Conservation (phyloP, 1,140 invertebrate species). For the Pararge aegeria region DNA sequence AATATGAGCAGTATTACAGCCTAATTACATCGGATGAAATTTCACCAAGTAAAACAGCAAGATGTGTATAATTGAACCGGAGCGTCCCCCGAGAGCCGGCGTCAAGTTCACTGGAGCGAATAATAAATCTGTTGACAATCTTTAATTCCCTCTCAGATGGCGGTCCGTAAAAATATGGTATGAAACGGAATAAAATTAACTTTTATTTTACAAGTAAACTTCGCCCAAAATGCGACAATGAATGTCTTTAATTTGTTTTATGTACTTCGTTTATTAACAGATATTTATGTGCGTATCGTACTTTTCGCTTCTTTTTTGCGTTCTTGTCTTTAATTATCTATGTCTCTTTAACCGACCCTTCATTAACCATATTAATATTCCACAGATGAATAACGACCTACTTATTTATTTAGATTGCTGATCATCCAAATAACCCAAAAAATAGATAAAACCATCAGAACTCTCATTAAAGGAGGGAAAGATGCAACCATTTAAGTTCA, state of each 20-base stretch:
- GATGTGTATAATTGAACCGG: constrained; percentile 42
- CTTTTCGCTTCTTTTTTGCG: too few relatives aligned
- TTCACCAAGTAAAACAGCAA: constrained; percentile 11
- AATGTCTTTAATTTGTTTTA: background rate
- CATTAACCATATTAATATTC: too few relatives aligned
- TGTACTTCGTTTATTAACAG: background rate
- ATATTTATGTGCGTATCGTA: too few relatives aligned
- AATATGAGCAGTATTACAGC: constrained; percentile 11
- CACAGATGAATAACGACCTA: too few relatives aligned
- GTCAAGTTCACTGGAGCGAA: constrained; percentile 63
- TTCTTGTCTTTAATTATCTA: too few relatives aligned
- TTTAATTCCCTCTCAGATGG: constrained; percentile 61
- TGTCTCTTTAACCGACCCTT: too few relatives aligned
- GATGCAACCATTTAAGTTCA: too few relatives aligned
- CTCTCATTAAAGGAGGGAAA: too few relatives aligned
- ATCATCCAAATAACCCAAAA: too few relatives aligned
- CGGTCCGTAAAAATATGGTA: constrained; percentile 17
- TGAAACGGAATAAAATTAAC: constrained; percentile 7
- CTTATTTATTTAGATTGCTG: too few relatives aligned
- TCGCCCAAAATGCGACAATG: background rate
- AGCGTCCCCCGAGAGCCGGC: constrained; percentile 44
- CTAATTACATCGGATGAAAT: constrained; percentile 24
- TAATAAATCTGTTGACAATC: constrained; percentile 78
- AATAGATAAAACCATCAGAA: too few relatives aligned
- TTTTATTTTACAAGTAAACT: constrained; percentile 2